Evolutionary conservation across 1,140 invertebrate species (phyloP), one percentile per base, ranked within the genome.

Genomic region (Babylonia areolata): DNA sequence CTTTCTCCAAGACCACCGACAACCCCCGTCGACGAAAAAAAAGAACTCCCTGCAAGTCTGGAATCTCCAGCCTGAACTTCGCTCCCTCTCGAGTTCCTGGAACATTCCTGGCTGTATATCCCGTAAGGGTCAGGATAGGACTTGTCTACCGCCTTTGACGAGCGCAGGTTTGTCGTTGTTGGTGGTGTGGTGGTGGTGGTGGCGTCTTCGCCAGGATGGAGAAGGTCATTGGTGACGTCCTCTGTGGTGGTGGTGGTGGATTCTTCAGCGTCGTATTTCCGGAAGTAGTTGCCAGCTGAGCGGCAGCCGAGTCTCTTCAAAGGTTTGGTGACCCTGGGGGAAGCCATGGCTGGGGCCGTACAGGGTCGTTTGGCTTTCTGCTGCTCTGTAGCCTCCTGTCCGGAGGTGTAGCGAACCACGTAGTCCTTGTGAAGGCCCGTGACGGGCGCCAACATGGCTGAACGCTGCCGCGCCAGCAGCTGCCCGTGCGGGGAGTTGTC

Each of bases 381-480:
- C 78, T 80, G 40, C 17, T 80, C 9, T 23, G 1, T 12, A 11
- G 78, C 78, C 33, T 80, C 42, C 20, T 35, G 5, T 11, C 40
- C 15, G 42, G 78, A 9, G 28, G 78, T 80, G 78, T 80, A 54
- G 33, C 78, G 40, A 1, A 80, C 42, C 28, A 80, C 78, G 46
- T 80, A 80, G 78, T 80, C 78, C 15, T 51, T 51, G 78, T 80
- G 78, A 42, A 80, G 40, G 78, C 15, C 9, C 9, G 42, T 28
- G 58, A 80, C 78, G 40, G 78, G 78, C 78, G 78, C 78, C 78
- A 80, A 42, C 42, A 58, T 51, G 28, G 46, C 46, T 54, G 42
- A 35, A 80, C 78, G 78, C 78, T 80, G 78, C 78, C 33, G 31
- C 3, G 78, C 78, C n/a, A 54, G 23, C 3, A 80, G 42, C 40